phyloP scores from a whole-genome alignment of 2,797 vertebrate genomes.

The Bradypodion ventrale region DNA sequence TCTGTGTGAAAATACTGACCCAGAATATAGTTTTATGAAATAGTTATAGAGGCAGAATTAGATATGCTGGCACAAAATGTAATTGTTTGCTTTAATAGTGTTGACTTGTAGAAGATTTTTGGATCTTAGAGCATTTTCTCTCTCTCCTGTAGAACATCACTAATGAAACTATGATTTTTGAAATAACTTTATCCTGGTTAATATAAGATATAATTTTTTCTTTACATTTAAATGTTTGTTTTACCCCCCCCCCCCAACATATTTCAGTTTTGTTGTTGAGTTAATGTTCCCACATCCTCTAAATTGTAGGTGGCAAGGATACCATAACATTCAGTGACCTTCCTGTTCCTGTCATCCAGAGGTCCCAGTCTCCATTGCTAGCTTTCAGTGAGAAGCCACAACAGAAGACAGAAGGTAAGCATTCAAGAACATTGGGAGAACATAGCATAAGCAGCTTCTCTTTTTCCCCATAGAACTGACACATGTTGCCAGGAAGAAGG shows the following conservation, averaged over 20 bases:
- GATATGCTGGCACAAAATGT: background rate
- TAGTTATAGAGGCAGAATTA: background rate
- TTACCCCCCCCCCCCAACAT: background rate
- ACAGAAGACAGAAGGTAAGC: slow-evolving; percentile 80
- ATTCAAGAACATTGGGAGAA: background rate
- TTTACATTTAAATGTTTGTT: background rate
- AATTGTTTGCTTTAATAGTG: slow-evolving; percentile 22
- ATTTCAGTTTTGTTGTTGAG: background rate
- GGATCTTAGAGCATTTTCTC: background rate
- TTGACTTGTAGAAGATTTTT: background rate
- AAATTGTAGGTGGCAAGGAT: slow-evolving; percentile 84
- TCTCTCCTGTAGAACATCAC: slow-evolving; percentile 23
- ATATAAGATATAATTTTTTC: slow-evolving; percentile 1
- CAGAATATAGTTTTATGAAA: no score
- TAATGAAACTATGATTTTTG: slow-evolving; percentile 49
- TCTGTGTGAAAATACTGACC: no score
- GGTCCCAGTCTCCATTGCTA: slow-evolving; percentile 73
- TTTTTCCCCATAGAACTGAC: background rate
- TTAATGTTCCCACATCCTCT: slow-evolving; percentile 19
- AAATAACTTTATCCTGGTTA: slow-evolving; percentile 4
- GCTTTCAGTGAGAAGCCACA: slow-evolving; percentile 64
- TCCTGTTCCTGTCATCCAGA: slow-evolving; percentile 74
- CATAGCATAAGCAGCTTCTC: slow-evolving; percentile 2
- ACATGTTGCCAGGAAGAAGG: slow-evolving; percentile 9
- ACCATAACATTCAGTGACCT: slow-evolving; percentile 76